Percentiles rank a stretch among this genome's conserved stretches.
These are phyloP conservation scores for Peromyscus nudipes DNA, from an alignment of 2,797 vertebrate genomes.

Conservation along the genomic window DNA sequence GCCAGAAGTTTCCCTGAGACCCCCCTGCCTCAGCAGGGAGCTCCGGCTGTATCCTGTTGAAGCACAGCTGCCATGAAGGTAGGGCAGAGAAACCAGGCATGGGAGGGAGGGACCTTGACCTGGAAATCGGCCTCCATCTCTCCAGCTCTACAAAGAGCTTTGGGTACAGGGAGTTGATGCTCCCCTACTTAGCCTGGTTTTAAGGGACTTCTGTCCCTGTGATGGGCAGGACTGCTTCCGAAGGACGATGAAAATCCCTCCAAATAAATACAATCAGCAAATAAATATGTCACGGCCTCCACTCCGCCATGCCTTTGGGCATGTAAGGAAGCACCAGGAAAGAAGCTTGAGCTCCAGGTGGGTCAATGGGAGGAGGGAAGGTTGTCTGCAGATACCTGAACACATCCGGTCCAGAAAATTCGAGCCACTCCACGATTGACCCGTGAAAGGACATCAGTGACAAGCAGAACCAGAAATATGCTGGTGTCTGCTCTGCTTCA, in stretches of 20 bases:
- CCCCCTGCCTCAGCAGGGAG: neutral
- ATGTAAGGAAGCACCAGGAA: rapidly evolving
- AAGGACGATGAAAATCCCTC: slow-evolving; percentile 41
- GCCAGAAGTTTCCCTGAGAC: neutral
- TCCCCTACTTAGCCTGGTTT: slow-evolving; percentile 42
- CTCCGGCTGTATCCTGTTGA: slow-evolving; percentile 36
- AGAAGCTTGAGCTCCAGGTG: neutral
- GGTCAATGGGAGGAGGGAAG: no score
- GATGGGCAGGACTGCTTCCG: slow-evolving; percentile 15
- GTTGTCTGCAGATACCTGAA: neutral
- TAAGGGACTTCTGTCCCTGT: neutral
- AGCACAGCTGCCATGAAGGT: neutral
- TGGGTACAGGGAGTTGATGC: neutral
- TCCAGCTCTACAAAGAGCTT: neutral
- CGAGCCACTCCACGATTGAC: neutral
- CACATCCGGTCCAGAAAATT: neutral
- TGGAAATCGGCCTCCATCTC: neutral
- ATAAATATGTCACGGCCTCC: slow-evolving; percentile 43
- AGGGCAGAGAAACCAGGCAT: neutral
- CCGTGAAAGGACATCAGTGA: neutral
- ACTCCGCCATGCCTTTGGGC: neutral
- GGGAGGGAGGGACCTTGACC: slow-evolving; percentile 38
- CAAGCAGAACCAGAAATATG: neutral
- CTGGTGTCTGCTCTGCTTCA: neutral
- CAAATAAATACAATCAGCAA: slow-evolving; percentile 53